Evolutionary conservation across 2,113 vertebrate species (phyloP), one percentile per base, ranked within the genome.

Genomic region (Misgurnus anguillicaudatus): DNA sequence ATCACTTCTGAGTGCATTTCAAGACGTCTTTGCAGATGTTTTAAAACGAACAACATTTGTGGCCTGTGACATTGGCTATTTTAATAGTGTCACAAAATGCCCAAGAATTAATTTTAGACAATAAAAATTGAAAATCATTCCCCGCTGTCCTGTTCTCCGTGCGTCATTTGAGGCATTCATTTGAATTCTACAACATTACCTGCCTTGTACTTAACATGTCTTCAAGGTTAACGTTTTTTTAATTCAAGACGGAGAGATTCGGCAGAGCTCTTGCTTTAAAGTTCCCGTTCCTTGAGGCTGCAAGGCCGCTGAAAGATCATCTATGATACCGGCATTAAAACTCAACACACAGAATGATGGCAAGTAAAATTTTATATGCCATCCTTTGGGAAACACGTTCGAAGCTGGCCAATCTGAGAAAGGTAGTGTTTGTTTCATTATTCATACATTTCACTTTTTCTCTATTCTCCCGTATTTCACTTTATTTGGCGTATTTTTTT

Each of bases 301-400:
- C 85, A 58, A 90, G 90, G 85, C 90, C 81, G 87, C 82, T 87
- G 83, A 89, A 81, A 90, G 87, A 87, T 83, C 82, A 86, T 88
- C 88, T 90, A 88, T 91, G 78, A 91, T 92, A 93, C 92, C 93
- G 92, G 92, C 91, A 91, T 92, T 92, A 90, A 91, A 92, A 92
- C 91, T 89, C 89, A 90, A 92, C 90, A 89, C 90, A 92, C 88
- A 92, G 90, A 92, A 90, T 91, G 89, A 89, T 90, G 90, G 89
- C 90, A 91, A 92, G 91, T 92, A 91, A 92, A 93, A 94, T 93
- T 93, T 92, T 87, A 93, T 88, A 88, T 87, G 72, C 86, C 86
- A 89, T 89, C 90, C 91, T 90, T 90, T 75, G 85, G 84, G 89
- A 86, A 84, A 89, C 87, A 87, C 24, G 85, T 87, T 87, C 88